phyloP scores from a whole-genome alignment of 2,113 vertebrate species.

The Prietella phreatophila region DNA sequence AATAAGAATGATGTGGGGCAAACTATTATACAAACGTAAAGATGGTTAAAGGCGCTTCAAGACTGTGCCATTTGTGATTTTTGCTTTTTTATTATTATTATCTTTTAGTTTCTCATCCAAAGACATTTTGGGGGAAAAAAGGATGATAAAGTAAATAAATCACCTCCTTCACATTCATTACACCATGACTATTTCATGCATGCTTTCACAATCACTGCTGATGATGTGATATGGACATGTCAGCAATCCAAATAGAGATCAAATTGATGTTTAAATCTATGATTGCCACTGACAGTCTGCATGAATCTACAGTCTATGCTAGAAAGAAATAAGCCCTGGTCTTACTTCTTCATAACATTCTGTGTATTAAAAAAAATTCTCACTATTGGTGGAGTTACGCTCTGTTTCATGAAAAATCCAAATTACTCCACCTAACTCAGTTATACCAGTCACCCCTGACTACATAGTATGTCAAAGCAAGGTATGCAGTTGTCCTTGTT shows the following conservation, averaged over 20 bases:
- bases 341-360: background rate
- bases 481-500: constrained; percentile 9
- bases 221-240: background rate
- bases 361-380: background rate
- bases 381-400: background rate
- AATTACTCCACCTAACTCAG: background rate
- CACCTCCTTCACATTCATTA: no score
- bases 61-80: no score
- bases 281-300: background rate
- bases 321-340: background rate
- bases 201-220: no score
- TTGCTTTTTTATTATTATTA: no score
- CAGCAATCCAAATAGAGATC: background rate
- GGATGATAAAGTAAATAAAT: no score
- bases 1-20: background rate
- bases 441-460: background rate
- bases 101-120: no score
- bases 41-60: no score
- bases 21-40: no score
- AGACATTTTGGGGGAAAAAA: no score
- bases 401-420: background rate
- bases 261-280: background rate
- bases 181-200: no score
- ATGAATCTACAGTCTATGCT: background rate
- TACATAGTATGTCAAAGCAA: background rate